These are phyloP conservation scores for Pangasius djambal DNA, from an alignment of 2,797 vertebrate genomes.

Conservation along the genomic window DNA sequence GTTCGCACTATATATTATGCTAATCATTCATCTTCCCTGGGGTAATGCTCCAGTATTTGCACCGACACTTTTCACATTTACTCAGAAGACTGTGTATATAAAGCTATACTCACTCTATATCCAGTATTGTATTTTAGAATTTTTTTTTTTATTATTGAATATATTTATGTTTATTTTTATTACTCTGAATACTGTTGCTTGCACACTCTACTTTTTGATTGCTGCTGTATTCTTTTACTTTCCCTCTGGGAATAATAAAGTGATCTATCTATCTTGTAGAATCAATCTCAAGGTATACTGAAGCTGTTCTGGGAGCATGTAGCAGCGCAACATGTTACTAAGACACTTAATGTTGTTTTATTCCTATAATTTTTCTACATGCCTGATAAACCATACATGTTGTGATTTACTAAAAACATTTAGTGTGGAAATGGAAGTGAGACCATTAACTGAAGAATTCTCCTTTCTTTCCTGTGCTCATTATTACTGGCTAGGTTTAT, in stretches of 20 bases:
- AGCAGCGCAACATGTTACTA: background rate
- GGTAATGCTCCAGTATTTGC: background rate
- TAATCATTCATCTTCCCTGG: background rate
- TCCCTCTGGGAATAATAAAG: background rate
- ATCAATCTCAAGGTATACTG: background rate
- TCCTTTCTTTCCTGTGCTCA: background rate
- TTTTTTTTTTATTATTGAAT: background rate
- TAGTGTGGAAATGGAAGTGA: constrained; percentile 33
- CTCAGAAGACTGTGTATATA: background rate
- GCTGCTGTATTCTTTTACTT: background rate
- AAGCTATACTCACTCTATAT: background rate
- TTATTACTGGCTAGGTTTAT: constrained; percentile 27
- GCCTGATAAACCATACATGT: background rate
- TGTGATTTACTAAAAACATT: constrained; percentile 13
- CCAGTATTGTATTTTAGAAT: background rate
- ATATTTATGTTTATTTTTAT: background rate
- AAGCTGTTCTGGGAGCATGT: background rate
- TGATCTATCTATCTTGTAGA: background rate
- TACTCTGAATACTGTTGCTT: background rate
- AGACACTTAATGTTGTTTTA: background rate
- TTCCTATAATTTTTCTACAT: background rate
- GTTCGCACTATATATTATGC: background rate
- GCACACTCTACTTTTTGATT: background rate
- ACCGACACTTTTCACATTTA: background rate
- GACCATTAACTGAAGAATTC: constrained; percentile 53